Base-by-base conservation (phyloP, 2,888 invertebrate genomes). In the Eupithecia vulgata region DNA sequence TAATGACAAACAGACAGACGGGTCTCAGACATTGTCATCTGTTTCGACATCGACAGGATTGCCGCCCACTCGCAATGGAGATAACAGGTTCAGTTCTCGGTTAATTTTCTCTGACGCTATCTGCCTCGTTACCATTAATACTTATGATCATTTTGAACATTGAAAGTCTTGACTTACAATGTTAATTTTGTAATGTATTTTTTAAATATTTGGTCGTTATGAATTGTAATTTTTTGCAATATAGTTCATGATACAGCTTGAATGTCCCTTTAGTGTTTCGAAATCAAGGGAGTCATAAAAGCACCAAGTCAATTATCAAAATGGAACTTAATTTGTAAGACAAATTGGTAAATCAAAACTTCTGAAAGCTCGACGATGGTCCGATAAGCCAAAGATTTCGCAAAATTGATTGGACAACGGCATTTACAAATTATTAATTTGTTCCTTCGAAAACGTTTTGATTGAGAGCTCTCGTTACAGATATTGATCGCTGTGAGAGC, bases 381-480 rank as follows among this genome's bases (percentile, higher is more conserved):
- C 67, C 74, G 79, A 74, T 42, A 71, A 68, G 34, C 71, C 68
- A 70, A 78, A 77, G 79, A 80, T 82, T 80, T 76, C 70, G 66
- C 76, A 73, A 61, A 76, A 68, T 81, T 80, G 79, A 81, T 84
- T 82, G 77, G 62, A 62, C 73, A 68, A 68, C 76, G 76, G 75
- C 66, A 48, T 75, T 75, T 79, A 73, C 71, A 67, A 64, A 73
- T 79, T 76, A 79, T 78, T 78, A 80, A 82, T 83, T 80, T 76
- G 74, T 70, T 71, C 40, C 68, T 76, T 79, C 70, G 62, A 62
- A 74, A 80, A 73, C 62, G 78, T 79, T 78, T 81, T 83, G 79
- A 82, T 79, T 77, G 82, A 82, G 79, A 69, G 73, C 69, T 74
- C 67, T 79, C 76, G 61, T 78, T 72, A 75, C 71, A 74, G 72